A percentile compares a stretch with the other conserved stretches of the same genome.
Evolutionary conservation across 1,140 invertebrate species (phyloP).

Genomic region (Drosophila tropicalis): DNA sequence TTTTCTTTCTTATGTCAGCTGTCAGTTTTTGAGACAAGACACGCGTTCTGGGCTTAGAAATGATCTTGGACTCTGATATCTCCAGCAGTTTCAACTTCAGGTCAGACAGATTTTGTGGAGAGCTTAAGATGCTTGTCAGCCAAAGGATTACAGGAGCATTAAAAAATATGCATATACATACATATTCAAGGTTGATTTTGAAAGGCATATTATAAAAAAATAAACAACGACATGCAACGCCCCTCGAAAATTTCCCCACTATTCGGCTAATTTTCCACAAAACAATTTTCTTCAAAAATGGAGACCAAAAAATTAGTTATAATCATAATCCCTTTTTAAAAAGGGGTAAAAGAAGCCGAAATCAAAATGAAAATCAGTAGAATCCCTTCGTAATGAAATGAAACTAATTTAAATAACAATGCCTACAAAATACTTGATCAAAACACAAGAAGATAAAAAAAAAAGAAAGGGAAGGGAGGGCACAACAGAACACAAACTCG

Average conservation of each 20-base stretch:
- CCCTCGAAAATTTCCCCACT: constrained; percentile 42
- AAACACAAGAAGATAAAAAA: constrained; percentile 47
- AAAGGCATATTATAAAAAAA: constrained; percentile 39
- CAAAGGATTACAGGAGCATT: constrained; percentile 79
- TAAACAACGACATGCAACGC: constrained; percentile 56
- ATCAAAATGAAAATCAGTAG: constrained; percentile 9
- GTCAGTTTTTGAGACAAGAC: constrained; percentile 63
- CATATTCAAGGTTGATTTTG: constrained; percentile 1
- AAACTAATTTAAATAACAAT: constrained; percentile 82
- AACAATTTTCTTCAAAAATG: constrained; percentile 60
- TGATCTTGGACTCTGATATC: constrained; percentile 36
- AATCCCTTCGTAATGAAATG: constrained; percentile 61
- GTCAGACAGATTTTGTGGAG: constrained; percentile 27
- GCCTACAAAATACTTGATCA: constrained; percentile 77
- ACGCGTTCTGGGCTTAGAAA: constrained; percentile 32
- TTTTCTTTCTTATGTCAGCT: constrained; percentile 49
- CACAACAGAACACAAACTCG: too few species aligned
- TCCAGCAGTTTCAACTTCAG: constrained; percentile 18
- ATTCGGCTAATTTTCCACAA: constrained; percentile 23
- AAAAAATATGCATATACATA: constrained; percentile 31
- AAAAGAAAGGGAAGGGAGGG: constrained; percentile 18
- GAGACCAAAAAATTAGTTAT: constrained; percentile 66
- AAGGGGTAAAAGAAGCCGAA: constrained; percentile 50
- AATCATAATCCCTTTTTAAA: constrained; percentile 62
- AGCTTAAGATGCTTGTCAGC: constrained; percentile 76